Evolutionary conservation across 2,113 vertebrate species (phyloP), one percentile per base, ranked within the genome.

Genomic region (Sorex araneus): DNA sequence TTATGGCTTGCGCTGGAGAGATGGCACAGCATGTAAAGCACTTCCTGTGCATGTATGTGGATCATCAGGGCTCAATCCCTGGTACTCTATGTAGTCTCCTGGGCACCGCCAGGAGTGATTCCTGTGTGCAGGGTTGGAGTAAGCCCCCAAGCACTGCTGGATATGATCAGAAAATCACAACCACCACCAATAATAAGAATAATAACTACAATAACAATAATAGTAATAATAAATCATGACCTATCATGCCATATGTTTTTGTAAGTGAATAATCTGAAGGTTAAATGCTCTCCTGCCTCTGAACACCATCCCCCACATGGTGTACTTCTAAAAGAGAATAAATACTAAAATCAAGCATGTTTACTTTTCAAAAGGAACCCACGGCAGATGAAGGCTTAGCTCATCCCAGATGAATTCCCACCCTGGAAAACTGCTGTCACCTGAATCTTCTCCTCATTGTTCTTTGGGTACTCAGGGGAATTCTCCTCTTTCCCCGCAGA

Each of bases 381-480:
- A 60, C 6, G 57, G 57, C 18, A 4, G 32, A 91, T 50, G 25
- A 45, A 47, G 36, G 40, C 30, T 77, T 60, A 60, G 13, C n/a
- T 90, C 43, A 32, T 79, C 90, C 50, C 84, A 66, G 47, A 32
- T 94, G 63, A 82, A 40, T 75, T 27, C 54, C 77, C 60, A 89
- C n/a, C 36, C 60, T 83, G 67, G 67, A 71, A 86, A 87, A 79
- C 19, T 13, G 40, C 40, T 60, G 47, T 86, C 57, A 80, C 86
- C 91, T 94, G 30, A 76, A 76, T 87, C 70, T 79, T 90, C 28
- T 50, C 84, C 28, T 43, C 82, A 92, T 87, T 92, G 90, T 89
- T 74, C 76, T 85, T 74, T n/a, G 34, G 66, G 73, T 43, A 89
- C 8, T 92, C 50, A 4, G 67, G 76, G 84, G 75, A 90, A 66